Conservation (phyloP, 1,140 invertebrate species). For the Tetramorium simillimum region DNA sequence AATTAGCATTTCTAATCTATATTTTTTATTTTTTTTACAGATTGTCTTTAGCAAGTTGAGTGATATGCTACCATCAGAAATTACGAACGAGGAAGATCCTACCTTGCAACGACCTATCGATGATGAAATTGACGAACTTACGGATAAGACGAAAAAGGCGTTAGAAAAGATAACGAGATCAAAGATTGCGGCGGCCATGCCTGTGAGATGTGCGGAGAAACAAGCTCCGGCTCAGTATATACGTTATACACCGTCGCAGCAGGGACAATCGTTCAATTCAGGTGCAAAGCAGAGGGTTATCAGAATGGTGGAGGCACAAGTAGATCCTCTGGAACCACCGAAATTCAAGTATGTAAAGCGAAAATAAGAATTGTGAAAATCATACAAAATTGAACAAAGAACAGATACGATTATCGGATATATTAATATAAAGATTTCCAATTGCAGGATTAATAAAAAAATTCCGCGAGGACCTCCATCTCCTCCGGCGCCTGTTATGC, state of each 20-base stretch:
- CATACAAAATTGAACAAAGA: not conserved
- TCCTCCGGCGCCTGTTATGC: conserved; percentile 98
- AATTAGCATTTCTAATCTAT: not conserved
- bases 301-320: conserved; percentile 97
- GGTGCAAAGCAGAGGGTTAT: conserved; percentile 99
- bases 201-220: conserved; percentile 96
- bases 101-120: conserved; percentile 93
- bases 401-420: not conserved
- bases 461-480: conserved; percentile 99
- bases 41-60: conserved; percentile 98
- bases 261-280: conserved; percentile 97
- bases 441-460: conserved; percentile 94
- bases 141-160: conserved; percentile 93
- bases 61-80: conserved; percentile 97
- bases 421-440: conserved; percentile 57
- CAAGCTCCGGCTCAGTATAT: conserved; percentile 97
- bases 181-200: conserved; percentile 97
- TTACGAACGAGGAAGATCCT: conserved; percentile 96
- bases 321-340: conserved; percentile 99
- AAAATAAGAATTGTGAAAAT: not conserved
- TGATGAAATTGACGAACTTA: conserved; percentile 94
- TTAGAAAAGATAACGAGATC: conserved; percentile 95
- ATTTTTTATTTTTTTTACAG: conserved; percentile 83
- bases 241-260: conserved; percentile 98
- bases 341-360: conserved; percentile 92